Conservation (phyloP, 1,140 invertebrate genomes). For the Aphidius gifuensis region DNA sequence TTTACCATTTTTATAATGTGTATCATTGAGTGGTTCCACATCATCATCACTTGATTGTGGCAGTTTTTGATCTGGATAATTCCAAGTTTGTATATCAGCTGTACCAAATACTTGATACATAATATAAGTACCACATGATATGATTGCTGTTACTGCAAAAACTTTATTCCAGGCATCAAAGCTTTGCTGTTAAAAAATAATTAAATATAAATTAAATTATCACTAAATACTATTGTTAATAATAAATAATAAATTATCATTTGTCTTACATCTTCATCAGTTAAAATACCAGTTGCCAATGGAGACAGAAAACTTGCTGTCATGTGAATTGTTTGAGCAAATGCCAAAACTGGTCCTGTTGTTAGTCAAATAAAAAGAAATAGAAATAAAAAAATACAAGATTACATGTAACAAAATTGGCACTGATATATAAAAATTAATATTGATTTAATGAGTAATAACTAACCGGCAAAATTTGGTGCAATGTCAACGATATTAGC, state of each 20-base stretch:
- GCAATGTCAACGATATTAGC: slow-evolving; percentile 72
- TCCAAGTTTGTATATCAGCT: slow-evolving; percentile 64
- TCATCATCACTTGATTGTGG: slow-evolving; percentile 41
- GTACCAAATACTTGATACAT: slow-evolving; percentile 70
- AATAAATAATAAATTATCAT: not conserved
- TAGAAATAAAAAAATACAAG: not conserved
- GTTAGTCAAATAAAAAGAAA: slow-evolving; percentile 33
- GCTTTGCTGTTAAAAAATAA: slow-evolving; percentile 53
- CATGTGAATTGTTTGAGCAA: slow-evolving; percentile 76
- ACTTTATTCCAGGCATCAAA: slow-evolving; percentile 70
- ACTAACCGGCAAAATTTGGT: slow-evolving; percentile 63
- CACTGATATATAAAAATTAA: no score
- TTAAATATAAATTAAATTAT: slow-evolving; percentile 4
- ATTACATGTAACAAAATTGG: slow-evolving; percentile 25
- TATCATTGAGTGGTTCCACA: slow-evolving; percentile 43
- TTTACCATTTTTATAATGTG: slow-evolving; percentile 35
- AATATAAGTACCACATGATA: slow-evolving; percentile 66
- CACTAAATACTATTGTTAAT: not conserved
- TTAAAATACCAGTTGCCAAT: slow-evolving; percentile 61
- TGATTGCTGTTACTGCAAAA: slow-evolving; percentile 64
- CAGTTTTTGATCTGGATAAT: slow-evolving; percentile 55
- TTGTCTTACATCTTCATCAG: slow-evolving; percentile 54
- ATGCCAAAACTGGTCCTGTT: slow-evolving; percentile 61
- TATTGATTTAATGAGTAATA: no score
- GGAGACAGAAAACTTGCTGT: slow-evolving; percentile 70